Evolutionary conservation across 30 jellyfish, hydroid and myxozoan species (phyloP).

Genomic region (Catostylus mosaicus): DNA sequence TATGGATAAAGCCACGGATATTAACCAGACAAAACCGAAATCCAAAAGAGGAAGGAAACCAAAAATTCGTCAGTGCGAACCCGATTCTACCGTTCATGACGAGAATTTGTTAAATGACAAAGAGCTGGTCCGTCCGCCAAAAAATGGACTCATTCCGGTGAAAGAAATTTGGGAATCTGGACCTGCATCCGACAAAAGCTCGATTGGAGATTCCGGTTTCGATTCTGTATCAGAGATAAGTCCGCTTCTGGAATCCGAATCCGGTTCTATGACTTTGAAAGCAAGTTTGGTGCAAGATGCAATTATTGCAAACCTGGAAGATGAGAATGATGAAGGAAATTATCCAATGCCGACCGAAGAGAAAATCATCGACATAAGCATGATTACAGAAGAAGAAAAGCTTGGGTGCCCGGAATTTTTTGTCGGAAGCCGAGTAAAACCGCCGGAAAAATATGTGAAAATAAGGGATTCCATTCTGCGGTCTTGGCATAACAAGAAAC

Average conservation of each 20-base stretch:
- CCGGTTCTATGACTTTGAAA: slow-evolving; percentile 16
- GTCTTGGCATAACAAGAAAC: slow-evolving; percentile 59
- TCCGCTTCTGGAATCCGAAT: slow-evolving; percentile 56
- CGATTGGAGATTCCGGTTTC: slow-evolving; percentile 66
- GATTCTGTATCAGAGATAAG: slow-evolving; percentile 67
- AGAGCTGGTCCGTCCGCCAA: slow-evolving; percentile 22
- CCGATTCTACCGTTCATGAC: slow-evolving; percentile 50
- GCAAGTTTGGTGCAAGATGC: slow-evolving; percentile 14
- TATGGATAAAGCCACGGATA: background rate
- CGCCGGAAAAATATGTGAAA: slow-evolving; percentile 72
- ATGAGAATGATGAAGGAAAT: slow-evolving; percentile 16
- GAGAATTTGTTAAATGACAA: slow-evolving; percentile 31
- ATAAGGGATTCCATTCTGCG: slow-evolving; percentile 59
- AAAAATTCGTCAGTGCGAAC: slow-evolving; percentile 49
- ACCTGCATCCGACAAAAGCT: slow-evolving; percentile 67
- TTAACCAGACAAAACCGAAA: slow-evolving; percentile 8
- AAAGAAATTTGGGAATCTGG: slow-evolving; percentile 50
- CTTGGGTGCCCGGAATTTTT: slow-evolving; percentile 74
- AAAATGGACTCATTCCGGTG: slow-evolving; percentile 14
- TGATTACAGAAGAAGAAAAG: slow-evolving; percentile 50
- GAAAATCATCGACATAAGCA: slow-evolving; percentile 18
- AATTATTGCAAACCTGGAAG: slow-evolving; percentile 16
- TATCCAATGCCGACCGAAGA: slow-evolving; percentile 30
- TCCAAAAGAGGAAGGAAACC: slow-evolving; percentile 51
- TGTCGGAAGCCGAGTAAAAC: slow-evolving; percentile 66